phyloP scores from a whole-genome alignment of 2,888 invertebrate species.

The Drosophila demipolita region DNA sequence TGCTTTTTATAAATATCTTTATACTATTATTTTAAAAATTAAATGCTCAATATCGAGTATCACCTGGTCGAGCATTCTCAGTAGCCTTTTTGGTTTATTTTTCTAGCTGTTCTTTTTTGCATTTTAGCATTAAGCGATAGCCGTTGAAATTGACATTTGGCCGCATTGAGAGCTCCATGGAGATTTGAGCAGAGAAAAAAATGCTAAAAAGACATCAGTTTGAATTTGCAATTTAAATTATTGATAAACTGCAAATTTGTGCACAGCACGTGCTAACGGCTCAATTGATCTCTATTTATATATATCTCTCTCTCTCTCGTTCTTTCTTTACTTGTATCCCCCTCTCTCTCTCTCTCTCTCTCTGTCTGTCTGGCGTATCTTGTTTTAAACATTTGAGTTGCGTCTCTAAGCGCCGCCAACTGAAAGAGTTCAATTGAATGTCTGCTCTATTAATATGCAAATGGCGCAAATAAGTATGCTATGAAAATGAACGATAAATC shows the following conservation, averaged over 20 bases:
- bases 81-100: neutral
- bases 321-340: neutral
- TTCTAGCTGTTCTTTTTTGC: constrained; percentile 19
- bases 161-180: constrained; percentile 21
- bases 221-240: constrained; percentile 68
- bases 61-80: neutral
- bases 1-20: no score
- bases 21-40: neutral
- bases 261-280: constrained; percentile 17
- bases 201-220: constrained; percentile 29
- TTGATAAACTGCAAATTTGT: constrained; percentile 55
- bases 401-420: constrained; percentile 48
- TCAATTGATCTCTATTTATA: neutral
- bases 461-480: constrained; percentile 74
- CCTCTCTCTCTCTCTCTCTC: no score
- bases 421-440: constrained; percentile 30
- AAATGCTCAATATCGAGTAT: neutral
- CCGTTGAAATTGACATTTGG: constrained; percentile 46
- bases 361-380: neutral
- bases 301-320: no score
- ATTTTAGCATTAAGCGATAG: constrained; percentile 43
- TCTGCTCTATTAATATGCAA: constrained; percentile 74
- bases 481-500: constrained; percentile 70
- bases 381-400: constrained; percentile 34
- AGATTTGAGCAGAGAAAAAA: constrained; percentile 23